Conservation (phyloP, 2,113 vertebrate species). For the Lasiurus cinereus region DNA sequence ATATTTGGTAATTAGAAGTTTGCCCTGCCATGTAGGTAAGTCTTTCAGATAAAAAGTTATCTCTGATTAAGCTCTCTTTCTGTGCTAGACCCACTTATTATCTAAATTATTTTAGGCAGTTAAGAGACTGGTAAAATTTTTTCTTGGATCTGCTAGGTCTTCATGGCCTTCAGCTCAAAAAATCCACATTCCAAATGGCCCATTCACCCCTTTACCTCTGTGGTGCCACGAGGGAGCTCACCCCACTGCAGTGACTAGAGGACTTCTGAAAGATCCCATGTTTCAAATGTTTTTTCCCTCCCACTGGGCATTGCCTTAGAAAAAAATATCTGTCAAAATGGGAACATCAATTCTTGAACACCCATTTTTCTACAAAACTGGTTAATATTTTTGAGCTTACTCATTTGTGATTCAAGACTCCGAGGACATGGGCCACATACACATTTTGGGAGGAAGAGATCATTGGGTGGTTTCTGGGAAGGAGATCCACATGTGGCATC, state of each 20-base stretch:
- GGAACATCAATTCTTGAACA: not conserved
- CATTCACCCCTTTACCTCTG: too few species aligned
- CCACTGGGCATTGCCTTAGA: not conserved
- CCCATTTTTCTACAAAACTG: not conserved
- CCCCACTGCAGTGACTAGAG: not conserved
- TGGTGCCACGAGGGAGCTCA: not conserved
- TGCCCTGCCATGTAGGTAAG: not conserved
- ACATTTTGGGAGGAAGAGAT: not conserved
- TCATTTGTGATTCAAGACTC: not conserved
- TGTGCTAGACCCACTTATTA: not conserved
- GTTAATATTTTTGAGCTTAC: not conserved
- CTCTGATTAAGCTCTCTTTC: not conserved
- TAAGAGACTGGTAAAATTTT: not conserved
- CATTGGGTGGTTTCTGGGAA: not conserved
- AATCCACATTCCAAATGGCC: too few species aligned
- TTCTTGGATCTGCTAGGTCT: not conserved
- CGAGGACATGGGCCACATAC: not conserved
- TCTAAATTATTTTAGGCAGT: not conserved
- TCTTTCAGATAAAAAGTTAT: not conserved
- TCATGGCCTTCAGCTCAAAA: not conserved
- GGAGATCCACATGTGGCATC: not conserved
- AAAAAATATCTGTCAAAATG: not conserved
- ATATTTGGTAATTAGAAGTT: not conserved
- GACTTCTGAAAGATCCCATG: not conserved
- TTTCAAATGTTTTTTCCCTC: not conserved